These are phyloP conservation scores for Saccostrea echinata DNA, from an alignment of 1,140 invertebrate genomes.

Conservation along the genomic window DNA sequence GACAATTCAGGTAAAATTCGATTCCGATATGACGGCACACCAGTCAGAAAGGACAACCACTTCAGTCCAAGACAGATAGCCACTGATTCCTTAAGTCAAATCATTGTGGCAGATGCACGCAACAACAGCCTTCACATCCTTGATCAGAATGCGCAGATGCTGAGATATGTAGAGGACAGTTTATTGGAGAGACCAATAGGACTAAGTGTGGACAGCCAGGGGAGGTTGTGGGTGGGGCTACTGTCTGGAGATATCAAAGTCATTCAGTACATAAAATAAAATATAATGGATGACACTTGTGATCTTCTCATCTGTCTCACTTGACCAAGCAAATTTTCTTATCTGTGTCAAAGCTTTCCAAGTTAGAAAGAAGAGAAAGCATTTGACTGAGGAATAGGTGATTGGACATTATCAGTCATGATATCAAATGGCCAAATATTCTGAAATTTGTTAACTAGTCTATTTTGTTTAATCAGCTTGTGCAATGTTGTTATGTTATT, in stretches of 20 bases:
- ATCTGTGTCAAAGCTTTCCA: too few relatives aligned
- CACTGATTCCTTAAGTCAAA: neutral
- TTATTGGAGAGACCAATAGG: neutral
- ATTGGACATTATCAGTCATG: too few relatives aligned
- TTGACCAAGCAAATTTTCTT: too few relatives aligned
- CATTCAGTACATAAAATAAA: too few relatives aligned
- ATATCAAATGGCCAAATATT: too few relatives aligned
- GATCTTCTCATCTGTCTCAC: too few relatives aligned
- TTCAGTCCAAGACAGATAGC: slow-evolving; percentile 5
- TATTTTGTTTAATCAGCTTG: too few relatives aligned
- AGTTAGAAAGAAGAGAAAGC: too few relatives aligned
- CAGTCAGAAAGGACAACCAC: neutral
- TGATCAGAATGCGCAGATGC: neutral
- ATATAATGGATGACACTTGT: too few relatives aligned
- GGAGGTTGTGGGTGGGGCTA: neutral
- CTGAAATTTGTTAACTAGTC: too few relatives aligned
- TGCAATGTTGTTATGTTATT: too few relatives aligned
- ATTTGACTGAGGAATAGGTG: too few relatives aligned
- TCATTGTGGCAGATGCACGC: neutral
- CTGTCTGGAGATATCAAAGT: neutral
- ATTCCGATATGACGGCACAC: neutral
- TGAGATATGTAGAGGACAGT: neutral
- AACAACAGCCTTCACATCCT: neutral
- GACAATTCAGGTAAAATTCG: neutral
- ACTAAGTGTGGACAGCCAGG: neutral